A percentile compares a stretch with the other conserved stretches of the same genome.
Conservation (phyloP, 2,888 invertebrate species). For the Willowsia nigromaculata region DNA sequence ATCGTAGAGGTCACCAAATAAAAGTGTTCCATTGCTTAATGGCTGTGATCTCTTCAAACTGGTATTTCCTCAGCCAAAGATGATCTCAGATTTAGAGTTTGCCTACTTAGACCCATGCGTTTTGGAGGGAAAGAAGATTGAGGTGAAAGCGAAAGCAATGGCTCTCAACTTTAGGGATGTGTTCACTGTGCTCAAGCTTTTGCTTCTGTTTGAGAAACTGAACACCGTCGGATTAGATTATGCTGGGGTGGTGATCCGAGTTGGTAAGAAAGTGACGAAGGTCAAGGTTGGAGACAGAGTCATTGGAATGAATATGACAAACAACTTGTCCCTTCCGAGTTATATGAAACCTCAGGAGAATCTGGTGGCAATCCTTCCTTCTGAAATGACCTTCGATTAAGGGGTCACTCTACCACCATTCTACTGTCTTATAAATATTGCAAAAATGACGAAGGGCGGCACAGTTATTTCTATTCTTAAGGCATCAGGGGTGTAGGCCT, state of each 20-base stretch:
- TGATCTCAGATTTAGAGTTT: constrained; percentile 58
- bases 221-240: constrained; percentile 64
- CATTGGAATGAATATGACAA: neutral
- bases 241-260: constrained; percentile 31
- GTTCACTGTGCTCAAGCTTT: constrained; percentile 54
- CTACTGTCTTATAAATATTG: constrained; percentile 1
- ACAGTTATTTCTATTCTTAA: constrained; percentile 67
- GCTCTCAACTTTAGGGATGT: constrained; percentile 62
- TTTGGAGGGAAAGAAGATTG: constrained; percentile 42
- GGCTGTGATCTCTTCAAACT: constrained; percentile 50
- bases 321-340: constrained; percentile 31
- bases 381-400: neutral
- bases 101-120: neutral
- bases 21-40: neutral
- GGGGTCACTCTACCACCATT: constrained; percentile 18
- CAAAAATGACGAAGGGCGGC: constrained; percentile 38
- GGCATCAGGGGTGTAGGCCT: constrained; percentile 69
- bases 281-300: constrained; percentile 41
- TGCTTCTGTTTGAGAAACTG: neutral
- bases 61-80: neutral
- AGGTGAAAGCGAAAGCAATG: constrained; percentile 49
- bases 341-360: constrained; percentile 11
- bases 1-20: neutral
- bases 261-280: constrained; percentile 20
- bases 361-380: neutral